Base-by-base conservation (phyloP, 2,888 invertebrate genomes). In the Melinopterus prodromus region DNA sequence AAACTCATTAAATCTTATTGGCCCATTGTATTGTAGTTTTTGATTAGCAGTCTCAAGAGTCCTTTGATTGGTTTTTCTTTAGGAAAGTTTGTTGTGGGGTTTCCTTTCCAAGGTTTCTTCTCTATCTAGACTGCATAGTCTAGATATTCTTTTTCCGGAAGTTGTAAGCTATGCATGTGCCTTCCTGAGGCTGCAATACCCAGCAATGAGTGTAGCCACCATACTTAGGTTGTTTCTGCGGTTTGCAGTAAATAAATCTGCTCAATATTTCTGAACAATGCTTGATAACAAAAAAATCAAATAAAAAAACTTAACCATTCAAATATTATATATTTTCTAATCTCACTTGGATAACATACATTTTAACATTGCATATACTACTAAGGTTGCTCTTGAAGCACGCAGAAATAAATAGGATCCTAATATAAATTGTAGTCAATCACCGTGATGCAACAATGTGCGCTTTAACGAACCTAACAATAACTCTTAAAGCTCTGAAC, bases 401-500 rank as follows among this genome's bases (percentile, higher is more conserved):
- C 1, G 5, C 12, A 53, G 14, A 71, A 71, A 15, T 71, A 16
- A 71, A 71, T 71, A 16, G 7, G 26, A 71, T 26, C 71, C 26
- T 16, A 71, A 71, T 26, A 35, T 36, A 74, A 26, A 26, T 26
- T 26, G 26, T 26, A 26, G 26, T 26, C 26, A 26, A 36, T 74
- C 35, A 83, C 71, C 80, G 80, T 35, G 86, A 83, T 77, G 87
- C 84, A 82, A 87, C 90, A 82, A 91, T 88, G 82, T 91, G 89
- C 74, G 88, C 90, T 83, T 95, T 95, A 69, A 96, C 90, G 81
- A 95, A 92, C 83, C 92, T 91, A 4, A 95, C 93, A 72, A 95
- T 92, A 82, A 94, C 91, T 84, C 94, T 93, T 69, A 95, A 90
- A 2, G 94, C 93, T 79, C 93, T 91, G 87, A 95, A 94, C 0